Evolutionary conservation across 37 sponge, comb jelly and placozoan species (phyloP).

Genomic region (Axinella damicornis): DNA sequence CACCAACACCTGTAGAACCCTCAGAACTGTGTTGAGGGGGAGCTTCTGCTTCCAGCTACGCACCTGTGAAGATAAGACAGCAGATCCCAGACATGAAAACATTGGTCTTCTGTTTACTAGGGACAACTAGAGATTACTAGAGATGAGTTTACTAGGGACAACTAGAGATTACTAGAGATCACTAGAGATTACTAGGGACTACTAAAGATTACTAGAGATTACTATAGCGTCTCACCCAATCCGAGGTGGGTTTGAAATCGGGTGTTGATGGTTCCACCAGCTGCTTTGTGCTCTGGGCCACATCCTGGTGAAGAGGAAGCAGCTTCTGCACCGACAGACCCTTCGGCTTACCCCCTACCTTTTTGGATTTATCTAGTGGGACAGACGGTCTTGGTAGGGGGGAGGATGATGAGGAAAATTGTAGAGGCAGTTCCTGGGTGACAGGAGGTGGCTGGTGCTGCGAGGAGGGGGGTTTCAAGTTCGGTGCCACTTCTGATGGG

Average conservation of each 20-base stretch:
- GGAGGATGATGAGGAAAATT: background rate
- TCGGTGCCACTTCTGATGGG: background rate
- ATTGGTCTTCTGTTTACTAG: no score
- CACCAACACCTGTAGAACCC: conserved; percentile 92
- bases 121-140: no score
- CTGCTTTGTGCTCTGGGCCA: conserved; percentile 56
- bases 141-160: no score
- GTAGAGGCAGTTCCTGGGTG: background rate
- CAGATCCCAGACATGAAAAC: no score
- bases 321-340: conserved; percentile 19
- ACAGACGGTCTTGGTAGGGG: background rate
- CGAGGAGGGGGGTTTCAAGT: no score
- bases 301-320: conserved; percentile 54
- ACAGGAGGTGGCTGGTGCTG: background rate
- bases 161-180: no score
- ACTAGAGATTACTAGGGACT: no score
- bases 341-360: conserved; percentile 14
- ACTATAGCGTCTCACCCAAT: conserved; percentile 89
- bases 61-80: background rate
- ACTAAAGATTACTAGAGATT: no score
- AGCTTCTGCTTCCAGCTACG: conserved; percentile 82
- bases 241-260: conserved; percentile 83
- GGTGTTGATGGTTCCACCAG: conserved; percentile 72
- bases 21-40: conserved; percentile 89
- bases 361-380: background rate